Evolutionary conservation across 2,888 invertebrate species (phyloP).

Genomic region (Oegoconia quadripuncta): DNA sequence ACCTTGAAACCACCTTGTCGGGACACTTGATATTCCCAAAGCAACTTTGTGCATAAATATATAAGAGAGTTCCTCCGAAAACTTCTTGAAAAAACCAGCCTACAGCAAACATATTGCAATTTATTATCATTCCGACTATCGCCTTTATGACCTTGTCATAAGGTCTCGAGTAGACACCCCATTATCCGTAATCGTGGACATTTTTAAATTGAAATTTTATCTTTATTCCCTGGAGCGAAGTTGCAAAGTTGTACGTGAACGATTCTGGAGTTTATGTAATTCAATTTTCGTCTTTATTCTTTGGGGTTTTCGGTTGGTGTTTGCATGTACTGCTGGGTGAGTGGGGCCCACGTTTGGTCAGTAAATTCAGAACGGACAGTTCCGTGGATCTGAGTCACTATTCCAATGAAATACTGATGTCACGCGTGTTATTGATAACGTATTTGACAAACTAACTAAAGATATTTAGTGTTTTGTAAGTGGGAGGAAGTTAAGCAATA

Average conservation of each 20-base stretch:
- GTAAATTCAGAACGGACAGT: slow-evolving; percentile 47
- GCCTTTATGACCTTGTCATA: slow-evolving; percentile 30
- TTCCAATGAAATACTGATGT: slow-evolving; percentile 52
- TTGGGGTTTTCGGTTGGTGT: neutral
- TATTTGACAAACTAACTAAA: slow-evolving; percentile 24
- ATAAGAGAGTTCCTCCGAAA: neutral
- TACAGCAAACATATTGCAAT: slow-evolving; percentile 15
- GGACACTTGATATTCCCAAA: too few relatives aligned
- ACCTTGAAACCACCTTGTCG: too few relatives aligned
- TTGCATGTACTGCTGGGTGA: neutral
- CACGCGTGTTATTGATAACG: slow-evolving; percentile 43
- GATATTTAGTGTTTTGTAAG: neutral
- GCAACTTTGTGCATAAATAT: neutral
- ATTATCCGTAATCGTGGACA: slow-evolving; percentile 2
- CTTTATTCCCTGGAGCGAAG: slow-evolving; percentile 28
- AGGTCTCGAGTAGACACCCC: slow-evolving; percentile 24
- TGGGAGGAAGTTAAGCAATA: too few relatives aligned
- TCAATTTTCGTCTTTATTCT: neutral
- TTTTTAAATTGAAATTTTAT: slow-evolving; percentile 28
- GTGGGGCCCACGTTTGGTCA: slow-evolving; percentile 40
- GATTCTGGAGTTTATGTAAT: neutral
- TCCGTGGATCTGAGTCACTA: slow-evolving; percentile 41
- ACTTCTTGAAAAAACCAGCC: neutral
- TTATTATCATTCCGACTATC: slow-evolving; percentile 35
- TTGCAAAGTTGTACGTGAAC: slow-evolving; percentile 24